Conservation (phyloP, 2,888 invertebrate species). For the Scaeva pyrastri region DNA sequence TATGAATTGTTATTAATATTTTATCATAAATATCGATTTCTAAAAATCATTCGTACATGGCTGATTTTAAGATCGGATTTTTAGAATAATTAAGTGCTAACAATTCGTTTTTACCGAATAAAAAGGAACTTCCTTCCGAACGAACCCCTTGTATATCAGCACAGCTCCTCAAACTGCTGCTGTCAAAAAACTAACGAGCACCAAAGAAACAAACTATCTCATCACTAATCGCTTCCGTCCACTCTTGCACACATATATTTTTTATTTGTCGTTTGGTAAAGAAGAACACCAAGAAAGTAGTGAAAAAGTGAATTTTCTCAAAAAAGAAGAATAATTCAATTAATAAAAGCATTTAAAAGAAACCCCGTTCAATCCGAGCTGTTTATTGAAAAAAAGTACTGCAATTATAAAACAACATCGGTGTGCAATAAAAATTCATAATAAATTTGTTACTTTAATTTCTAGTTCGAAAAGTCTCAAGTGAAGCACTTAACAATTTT, state of each 20-base stretch:
- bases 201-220: slow-evolving; percentile 3
- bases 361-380: slow-evolving; percentile 20
- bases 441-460: slow-evolving; percentile 37
- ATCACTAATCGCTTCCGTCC: slow-evolving; percentile 48
- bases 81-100: too few species aligned
- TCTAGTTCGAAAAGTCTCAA: slow-evolving; percentile 51
- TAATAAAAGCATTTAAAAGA: slow-evolving; percentile 40
- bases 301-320: slow-evolving; percentile 41
- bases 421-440: slow-evolving; percentile 13
- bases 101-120: too few species aligned
- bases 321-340: slow-evolving; percentile 18
- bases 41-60: too few species aligned
- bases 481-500: slow-evolving; percentile 64
- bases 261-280: slow-evolving; percentile 67
- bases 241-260: slow-evolving; percentile 48
- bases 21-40: too few species aligned
- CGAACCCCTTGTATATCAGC: neutral
- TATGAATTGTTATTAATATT: too few species aligned
- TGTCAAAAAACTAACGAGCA: slow-evolving; percentile 60
- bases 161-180: slow-evolving; percentile 11
- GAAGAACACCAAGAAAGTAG: slow-evolving; percentile 49
- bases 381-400: slow-evolving; percentile 4
- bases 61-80: too few species aligned
- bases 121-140: neutral
- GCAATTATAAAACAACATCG: neutral